phyloP scores from a whole-genome alignment of 2,113 vertebrate genomes.

The Turnix velox region DNA sequence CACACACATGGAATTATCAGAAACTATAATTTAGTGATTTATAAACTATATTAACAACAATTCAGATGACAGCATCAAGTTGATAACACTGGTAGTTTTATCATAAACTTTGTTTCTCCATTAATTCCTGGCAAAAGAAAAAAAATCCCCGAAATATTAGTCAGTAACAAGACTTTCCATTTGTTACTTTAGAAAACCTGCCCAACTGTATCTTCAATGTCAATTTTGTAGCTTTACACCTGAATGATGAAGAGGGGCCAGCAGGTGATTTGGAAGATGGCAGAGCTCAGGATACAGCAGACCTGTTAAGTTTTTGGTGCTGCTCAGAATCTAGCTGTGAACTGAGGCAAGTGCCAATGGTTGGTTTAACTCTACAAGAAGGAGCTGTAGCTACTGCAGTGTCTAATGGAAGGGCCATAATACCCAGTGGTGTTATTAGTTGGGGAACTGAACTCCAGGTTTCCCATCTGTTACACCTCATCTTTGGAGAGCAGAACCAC shows the following conservation, averaged over 20 bases:
- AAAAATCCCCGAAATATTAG: not conserved
- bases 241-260: not conserved
- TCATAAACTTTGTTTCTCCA: not conserved
- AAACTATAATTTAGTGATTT: not conserved
- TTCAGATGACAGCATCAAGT: not conserved
- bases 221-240: not conserved
- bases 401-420: not conserved
- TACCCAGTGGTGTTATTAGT: not conserved
- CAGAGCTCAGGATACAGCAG: not conserved
- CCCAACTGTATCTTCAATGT: not conserved
- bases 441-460: not conserved
- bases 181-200: not conserved
- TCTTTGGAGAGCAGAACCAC: not conserved
- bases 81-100: not conserved
- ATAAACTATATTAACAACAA: not conserved
- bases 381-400: not conserved
- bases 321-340: not conserved
- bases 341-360: not conserved
- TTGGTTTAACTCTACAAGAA: not conserved
- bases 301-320: not conserved
- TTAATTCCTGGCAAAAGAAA: not conserved
- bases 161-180: not conserved
- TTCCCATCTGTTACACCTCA: not conserved
- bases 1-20: not conserved
- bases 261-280: not conserved